Conservation (phyloP, 2,797 vertebrate species). For the Eulemur albifrons region DNA sequence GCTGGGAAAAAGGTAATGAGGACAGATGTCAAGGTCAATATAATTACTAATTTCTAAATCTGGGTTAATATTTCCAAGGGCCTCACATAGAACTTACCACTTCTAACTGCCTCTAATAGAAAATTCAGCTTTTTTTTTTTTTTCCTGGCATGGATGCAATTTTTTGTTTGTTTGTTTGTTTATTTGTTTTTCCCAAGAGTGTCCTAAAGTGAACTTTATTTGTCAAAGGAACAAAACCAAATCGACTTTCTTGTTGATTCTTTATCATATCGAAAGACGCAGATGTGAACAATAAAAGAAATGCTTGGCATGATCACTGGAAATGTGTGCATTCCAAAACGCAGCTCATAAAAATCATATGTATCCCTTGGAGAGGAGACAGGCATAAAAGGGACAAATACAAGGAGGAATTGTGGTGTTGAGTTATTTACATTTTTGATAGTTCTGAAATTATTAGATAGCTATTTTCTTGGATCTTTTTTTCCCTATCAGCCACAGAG, state of each 20-base stretch:
- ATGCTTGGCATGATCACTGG: slow-evolving; percentile 63
- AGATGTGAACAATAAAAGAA: slow-evolving; percentile 71
- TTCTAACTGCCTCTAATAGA: slow-evolving; percentile 33
- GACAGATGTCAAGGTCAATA: slow-evolving; percentile 86
- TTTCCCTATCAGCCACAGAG: slow-evolving; percentile 77
- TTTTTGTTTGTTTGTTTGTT: slow-evolving; percentile 1
- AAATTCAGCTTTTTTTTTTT: slow-evolving; percentile 44
- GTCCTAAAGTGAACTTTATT: slow-evolving; percentile 68
- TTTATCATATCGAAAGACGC: slow-evolving; percentile 59
- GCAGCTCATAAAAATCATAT: slow-evolving; percentile 63
- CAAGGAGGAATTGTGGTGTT: slow-evolving; percentile 60
- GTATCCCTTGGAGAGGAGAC: slow-evolving; percentile 60
- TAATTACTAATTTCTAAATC: slow-evolving; percentile 90
- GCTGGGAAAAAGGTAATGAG: slow-evolving; percentile 85
- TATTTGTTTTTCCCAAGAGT: slow-evolving; percentile 5
- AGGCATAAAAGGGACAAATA: slow-evolving; percentile 58
- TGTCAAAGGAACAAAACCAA: slow-evolving; percentile 50
- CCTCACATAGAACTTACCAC: slow-evolving; percentile 50
- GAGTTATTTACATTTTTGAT: slow-evolving; percentile 83
- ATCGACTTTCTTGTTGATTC: slow-evolving; percentile 56
- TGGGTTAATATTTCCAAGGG: slow-evolving; percentile 81
- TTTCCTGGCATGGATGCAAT: background rate
- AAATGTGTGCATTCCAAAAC: slow-evolving; percentile 64
- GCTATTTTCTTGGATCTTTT: slow-evolving; percentile 81
- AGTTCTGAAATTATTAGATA: slow-evolving; percentile 83